phyloP scores from a whole-genome alignment of 2,113 vertebrate genomes.

The Hemicordylus capensis region DNA sequence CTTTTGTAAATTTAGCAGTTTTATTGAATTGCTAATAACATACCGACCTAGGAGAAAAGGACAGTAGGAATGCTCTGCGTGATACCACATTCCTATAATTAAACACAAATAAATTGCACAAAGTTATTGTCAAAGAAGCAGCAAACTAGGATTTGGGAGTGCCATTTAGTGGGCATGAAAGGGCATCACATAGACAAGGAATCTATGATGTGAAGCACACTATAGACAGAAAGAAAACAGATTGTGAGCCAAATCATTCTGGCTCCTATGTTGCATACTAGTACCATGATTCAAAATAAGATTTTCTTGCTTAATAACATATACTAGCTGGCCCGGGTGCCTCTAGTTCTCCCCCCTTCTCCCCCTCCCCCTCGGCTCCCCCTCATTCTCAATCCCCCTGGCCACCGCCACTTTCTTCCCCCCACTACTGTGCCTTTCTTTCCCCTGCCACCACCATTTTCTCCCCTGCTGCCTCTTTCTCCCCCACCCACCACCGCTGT shows the following conservation, averaged over 20 bases:
- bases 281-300: background rate
- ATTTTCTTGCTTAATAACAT: no score
- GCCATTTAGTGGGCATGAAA: background rate
- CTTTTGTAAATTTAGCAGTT: slow-evolving; percentile 30
- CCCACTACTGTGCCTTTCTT: no score
- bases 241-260: background rate
- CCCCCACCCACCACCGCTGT: no score
- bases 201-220: background rate
- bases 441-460: no score
- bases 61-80: background rate
- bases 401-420: no score
- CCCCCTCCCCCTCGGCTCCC: no score
- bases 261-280: background rate
- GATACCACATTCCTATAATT: background rate
- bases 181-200: background rate
- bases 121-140: background rate
- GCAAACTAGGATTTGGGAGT: background rate
- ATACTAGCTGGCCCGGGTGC: no score
- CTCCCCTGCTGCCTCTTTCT: no score
- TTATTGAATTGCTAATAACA: slow-evolving; percentile 34
- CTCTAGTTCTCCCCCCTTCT: no score
- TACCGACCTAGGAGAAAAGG: slow-evolving; percentile 8
- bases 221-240: background rate
- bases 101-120: background rate
- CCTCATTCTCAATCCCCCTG: no score